A percentile compares a stretch with the other conserved stretches of the same genome.
phyloP scores from a whole-genome alignment of 2,113 vertebrate species.

The Cervus canadensis region DNA sequence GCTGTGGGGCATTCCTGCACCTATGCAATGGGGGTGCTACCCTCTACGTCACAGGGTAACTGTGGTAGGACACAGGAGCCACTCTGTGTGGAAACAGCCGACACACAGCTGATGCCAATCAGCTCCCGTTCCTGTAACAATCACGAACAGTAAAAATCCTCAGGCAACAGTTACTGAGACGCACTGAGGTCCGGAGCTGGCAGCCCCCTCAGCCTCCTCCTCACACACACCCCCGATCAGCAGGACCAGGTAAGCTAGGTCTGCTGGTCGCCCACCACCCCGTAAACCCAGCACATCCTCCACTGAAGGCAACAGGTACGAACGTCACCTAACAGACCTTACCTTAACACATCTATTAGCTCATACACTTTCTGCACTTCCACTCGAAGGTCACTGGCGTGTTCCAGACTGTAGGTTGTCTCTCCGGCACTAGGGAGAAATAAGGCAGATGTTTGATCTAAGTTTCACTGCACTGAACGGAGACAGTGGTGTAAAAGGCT shows the following conservation, averaged over 20 bases:
- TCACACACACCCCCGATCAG: neutral
- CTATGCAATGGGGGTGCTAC: neutral
- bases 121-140: neutral
- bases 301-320: neutral
- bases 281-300: neutral
- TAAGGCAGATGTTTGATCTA: neutral
- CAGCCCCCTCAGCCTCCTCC: neutral
- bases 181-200: neutral
- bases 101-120: neutral
- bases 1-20: neutral
- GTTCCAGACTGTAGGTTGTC: slow-evolving; percentile 91
- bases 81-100: neutral
- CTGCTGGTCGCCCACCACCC: neutral
- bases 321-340: neutral
- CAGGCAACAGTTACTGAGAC: neutral
- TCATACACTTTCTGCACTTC: slow-evolving; percentile 97
- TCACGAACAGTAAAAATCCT: neutral
- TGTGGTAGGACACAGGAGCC: neutral
- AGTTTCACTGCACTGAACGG: neutral
- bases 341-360: slow-evolving; percentile 96
- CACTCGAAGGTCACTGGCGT: slow-evolving; percentile 87
- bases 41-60: neutral
- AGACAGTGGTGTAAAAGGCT: neutral
- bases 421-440: slow-evolving; percentile 89
- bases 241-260: neutral